These are phyloP conservation scores for Dione vanillae DNA, from an alignment of 2,888 invertebrate genomes.

Conservation along the genomic window DNA sequence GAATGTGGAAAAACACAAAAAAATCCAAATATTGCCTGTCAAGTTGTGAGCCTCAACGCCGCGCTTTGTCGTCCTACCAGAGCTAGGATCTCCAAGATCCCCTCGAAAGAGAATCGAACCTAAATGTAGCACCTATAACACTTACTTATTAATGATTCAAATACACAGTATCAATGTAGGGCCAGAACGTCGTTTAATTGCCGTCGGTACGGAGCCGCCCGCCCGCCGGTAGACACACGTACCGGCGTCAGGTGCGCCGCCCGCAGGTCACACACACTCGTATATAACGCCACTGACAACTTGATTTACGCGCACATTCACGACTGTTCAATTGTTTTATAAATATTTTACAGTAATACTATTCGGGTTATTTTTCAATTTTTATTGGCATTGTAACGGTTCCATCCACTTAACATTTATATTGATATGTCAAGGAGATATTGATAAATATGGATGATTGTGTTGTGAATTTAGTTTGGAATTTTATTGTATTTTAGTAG, in stretches of 20 bases:
- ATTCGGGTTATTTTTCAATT: conserved; percentile 36
- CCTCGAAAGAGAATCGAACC: neutral
- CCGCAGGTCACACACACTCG: conserved; percentile 72
- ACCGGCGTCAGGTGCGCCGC: conserved; percentile 67
- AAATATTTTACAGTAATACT: conserved; percentile 59
- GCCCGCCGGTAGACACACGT: conserved; percentile 47
- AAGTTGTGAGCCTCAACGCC: no score
- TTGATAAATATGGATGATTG: conserved; percentile 19
- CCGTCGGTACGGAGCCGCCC: conserved; percentile 64
- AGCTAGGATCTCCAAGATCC: neutral
- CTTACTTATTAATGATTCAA: neutral
- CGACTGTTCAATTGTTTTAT: conserved; percentile 57
- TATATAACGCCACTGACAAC: conserved; percentile 80
- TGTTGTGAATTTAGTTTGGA: neutral
- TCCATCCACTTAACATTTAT: conserved; percentile 33
- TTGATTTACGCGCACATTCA: conserved; percentile 73
- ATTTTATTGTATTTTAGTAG: neutral
- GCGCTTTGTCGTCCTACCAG: no score
- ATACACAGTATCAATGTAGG: neutral
- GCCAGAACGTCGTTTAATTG: conserved; percentile 65
- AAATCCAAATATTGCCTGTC: no score
- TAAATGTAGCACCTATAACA: no score
- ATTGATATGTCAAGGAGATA: conserved; percentile 26
- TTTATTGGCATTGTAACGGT: conserved; percentile 28
- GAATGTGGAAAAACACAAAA: no score